Evolutionary conservation across 2,797 vertebrate genomes (phyloP), one percentile per base, ranked within the genome.

Genomic region (Margarornis squamiger): DNA sequence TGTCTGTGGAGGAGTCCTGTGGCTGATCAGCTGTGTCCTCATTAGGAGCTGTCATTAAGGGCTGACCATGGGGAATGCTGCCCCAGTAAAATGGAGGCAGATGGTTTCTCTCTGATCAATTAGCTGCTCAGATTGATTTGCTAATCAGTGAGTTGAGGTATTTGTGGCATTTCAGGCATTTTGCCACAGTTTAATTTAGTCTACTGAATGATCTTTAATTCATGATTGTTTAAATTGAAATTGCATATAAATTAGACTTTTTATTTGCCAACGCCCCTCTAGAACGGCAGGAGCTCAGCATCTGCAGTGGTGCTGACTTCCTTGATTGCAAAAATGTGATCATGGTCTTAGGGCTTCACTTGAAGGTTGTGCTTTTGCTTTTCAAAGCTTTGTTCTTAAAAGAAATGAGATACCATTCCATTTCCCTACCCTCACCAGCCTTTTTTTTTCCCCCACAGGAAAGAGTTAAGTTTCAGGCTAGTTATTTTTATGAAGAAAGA

Each of bases 171-270:
- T 96, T 92, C 84, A 82, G 83, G 73, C 88, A 63, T 96, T 96
- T 95, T 93, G 76, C 65, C 54, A 51, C 73, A n/a, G 48, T 88
- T 95, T 93, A 93, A 86, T 92, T 95, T 87, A 86, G 94, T 87
- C 88, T 87, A 0, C 54, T 52, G 58, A 76, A 93, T 90, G 75
- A 95, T 94, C 86, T 92, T 96, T 96, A 95, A 95, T 96, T 96
- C 88, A 93, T 95, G 86, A 89, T 91, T 88, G 82, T 93, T 96
- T 96, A 96, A 95, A 92, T 92, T 92, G 81, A 95, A 93, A 87
- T 87, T 94, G 92, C 88, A 86, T 94, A 78, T 89, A 92, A 95
- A 96, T 94, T 80, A 91, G 80, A 75, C 74, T 66, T 88, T 62
- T 88, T 93, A 58, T 93, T 94, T 95, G 81, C 72, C 59, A 65